These are phyloP conservation scores for Prionchulus punctatus DNA, from an alignment of 2,888 invertebrate species.

Conservation along the genomic window DNA sequence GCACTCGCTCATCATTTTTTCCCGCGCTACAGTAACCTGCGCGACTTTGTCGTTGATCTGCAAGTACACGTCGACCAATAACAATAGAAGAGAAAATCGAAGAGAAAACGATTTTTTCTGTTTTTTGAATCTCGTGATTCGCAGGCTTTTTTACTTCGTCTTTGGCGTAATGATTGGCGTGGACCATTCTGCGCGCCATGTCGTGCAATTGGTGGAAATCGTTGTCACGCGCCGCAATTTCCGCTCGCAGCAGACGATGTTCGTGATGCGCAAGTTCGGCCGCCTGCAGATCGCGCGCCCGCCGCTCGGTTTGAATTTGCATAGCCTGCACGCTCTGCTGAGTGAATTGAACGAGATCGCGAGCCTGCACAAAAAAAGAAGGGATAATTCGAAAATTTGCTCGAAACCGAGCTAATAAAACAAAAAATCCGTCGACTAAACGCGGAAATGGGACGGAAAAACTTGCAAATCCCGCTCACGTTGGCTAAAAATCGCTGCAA, in stretches of 20 bases:
- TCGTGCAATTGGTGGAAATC: constrained; percentile 57
- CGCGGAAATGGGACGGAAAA: background rate
- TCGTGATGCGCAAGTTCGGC: constrained; percentile 53
- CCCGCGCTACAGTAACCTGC: constrained; percentile 40
- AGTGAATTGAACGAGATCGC: constrained; percentile 78
- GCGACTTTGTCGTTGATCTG: background rate
- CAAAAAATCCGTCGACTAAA: no score
- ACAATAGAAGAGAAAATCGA: constrained; percentile 4
- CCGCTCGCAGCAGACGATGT: constrained; percentile 60
- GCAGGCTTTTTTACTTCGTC: constrained; percentile 31
- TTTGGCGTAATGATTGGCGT: constrained; percentile 61
- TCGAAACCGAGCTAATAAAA: no score
- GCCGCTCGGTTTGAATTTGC: constrained; percentile 60
- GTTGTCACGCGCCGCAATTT: constrained; percentile 72
- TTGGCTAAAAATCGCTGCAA: constrained; percentile 72
- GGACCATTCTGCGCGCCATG: constrained; percentile 63
- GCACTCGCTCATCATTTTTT: constrained; percentile 65
- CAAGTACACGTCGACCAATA: background rate
- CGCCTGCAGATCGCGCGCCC: constrained; percentile 45
- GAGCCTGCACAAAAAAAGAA: constrained; percentile 40
- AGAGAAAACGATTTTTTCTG: constrained; percentile 5
- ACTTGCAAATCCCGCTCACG: constrained; percentile 31
- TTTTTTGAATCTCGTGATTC: constrained; percentile 3
- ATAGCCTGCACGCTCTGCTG: constrained; percentile 57
- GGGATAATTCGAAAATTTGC: background rate